phyloP scores from a whole-genome alignment of 2,797 vertebrate genomes.

The Percopsis omiscomaycus region DNA sequence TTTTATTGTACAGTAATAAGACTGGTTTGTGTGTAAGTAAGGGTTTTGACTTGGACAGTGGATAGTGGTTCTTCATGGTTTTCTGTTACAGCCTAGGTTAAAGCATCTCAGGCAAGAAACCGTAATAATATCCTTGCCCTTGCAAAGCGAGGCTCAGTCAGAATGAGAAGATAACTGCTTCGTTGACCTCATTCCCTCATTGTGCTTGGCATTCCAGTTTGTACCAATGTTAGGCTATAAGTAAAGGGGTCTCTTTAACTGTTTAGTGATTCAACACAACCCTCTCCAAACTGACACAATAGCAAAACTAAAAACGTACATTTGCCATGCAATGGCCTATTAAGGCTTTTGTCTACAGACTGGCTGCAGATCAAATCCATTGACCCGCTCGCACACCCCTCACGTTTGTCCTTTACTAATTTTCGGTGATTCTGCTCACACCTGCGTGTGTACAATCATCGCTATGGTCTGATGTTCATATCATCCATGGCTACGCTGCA shows the following conservation, averaged over 20 bases:
- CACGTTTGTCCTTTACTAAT: slow-evolving; percentile 12
- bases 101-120: too few relatives aligned
- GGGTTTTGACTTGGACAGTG: too few relatives aligned
- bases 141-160: slow-evolving; percentile 51
- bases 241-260: too few relatives aligned
- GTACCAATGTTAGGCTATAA: too few relatives aligned
- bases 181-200: slow-evolving; percentile 40
- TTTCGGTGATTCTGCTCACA: slow-evolving; percentile 9
- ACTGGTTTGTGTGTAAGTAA: too few relatives aligned
- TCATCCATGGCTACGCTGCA: neutral
- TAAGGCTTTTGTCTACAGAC: neutral
- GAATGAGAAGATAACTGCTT: slow-evolving; percentile 43
- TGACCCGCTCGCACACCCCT: slow-evolving; percentile 27
- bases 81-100: too few relatives aligned
- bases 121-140: too few relatives aligned
- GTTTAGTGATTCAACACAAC: neutral
- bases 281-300: neutral
- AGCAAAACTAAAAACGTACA: neutral
- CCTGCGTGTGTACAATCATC: neutral
- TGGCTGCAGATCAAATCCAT: slow-evolving; percentile 19
- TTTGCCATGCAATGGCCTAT: neutral
- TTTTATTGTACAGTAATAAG: too few relatives aligned
- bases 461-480: neutral
- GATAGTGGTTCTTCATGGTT: too few relatives aligned
- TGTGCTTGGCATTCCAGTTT: neutral